Percentiles rank a stretch among this genome's conserved stretches.
These are phyloP conservation scores for Taeniopygia guttata DNA, from an alignment of 2,797 vertebrate genomes.

Conservation along the genomic window DNA sequence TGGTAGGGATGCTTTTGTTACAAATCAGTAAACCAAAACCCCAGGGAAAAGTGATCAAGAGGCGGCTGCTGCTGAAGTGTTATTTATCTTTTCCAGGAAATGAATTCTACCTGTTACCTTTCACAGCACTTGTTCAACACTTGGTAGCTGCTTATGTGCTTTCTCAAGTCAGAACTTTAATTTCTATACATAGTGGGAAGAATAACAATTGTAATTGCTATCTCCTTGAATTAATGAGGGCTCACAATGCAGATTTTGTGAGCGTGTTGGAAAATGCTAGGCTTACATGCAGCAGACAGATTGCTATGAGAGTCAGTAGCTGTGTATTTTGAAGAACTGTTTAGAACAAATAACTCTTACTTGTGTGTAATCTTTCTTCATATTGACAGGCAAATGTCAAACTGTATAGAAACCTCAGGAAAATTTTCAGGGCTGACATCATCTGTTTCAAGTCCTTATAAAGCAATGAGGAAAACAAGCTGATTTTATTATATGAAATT, in stretches of 20 bases:
- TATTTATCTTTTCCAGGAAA: conserved; percentile 25
- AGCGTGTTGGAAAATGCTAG: background rate
- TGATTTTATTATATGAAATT: background rate
- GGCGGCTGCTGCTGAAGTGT: background rate
- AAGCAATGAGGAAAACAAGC: conserved; percentile 15
- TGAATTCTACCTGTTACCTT: conserved; percentile 9
- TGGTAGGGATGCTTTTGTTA: background rate
- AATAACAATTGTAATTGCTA: background rate
- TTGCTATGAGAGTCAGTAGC: background rate
- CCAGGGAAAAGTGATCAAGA: background rate
- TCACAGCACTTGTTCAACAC: background rate
- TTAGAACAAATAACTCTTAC: conserved; percentile 27
- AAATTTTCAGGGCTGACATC: conserved; percentile 5
- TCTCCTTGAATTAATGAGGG: conserved; percentile 23
- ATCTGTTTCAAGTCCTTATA: background rate
- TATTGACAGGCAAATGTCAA: conserved; percentile 29
- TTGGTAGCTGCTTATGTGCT: background rate
- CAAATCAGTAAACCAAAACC: conserved; percentile 5
- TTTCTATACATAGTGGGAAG: background rate
- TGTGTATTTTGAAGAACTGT: background rate
- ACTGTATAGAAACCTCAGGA: background rate
- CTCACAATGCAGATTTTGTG: background rate
- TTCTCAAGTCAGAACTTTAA: background rate
- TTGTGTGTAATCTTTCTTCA: conserved; percentile 16
- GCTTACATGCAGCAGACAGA: background rate